These are phyloP conservation scores for Drosophila mimetica DNA, from an alignment of 2,888 invertebrate genomes.

Conservation along the genomic window DNA sequence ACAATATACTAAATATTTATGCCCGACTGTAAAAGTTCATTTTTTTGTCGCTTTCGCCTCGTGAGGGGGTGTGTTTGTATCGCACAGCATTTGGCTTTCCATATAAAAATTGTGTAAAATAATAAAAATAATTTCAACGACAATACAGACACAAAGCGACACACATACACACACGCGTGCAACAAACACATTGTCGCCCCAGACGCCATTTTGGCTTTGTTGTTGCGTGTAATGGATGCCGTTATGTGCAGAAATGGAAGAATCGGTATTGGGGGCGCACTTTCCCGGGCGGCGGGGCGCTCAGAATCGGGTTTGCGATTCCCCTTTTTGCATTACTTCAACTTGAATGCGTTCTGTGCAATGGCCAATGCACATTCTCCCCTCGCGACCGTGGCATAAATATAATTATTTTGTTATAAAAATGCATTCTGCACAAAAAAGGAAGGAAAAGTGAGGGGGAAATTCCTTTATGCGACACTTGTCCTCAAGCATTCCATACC, in stretches of 20 bases:
- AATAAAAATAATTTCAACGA: slow-evolving; percentile 72
- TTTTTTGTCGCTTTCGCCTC: slow-evolving; percentile 48
- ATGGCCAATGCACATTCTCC: slow-evolving; percentile 32
- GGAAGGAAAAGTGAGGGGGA: not conserved
- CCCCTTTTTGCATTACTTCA: slow-evolving; percentile 64
- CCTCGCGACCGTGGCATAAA: slow-evolving; percentile 53
- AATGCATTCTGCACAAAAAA: slow-evolving; percentile 60
- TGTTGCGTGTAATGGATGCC: slow-evolving; percentile 76
- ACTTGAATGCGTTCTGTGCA: slow-evolving; percentile 57
- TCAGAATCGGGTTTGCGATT: slow-evolving; percentile 57
- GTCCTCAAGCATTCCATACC: slow-evolving; percentile 27
- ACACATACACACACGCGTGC: slow-evolving; percentile 5
- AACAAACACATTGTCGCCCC: slow-evolving; percentile 60
- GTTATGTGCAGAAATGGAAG: slow-evolving; percentile 55
- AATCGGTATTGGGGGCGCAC: slow-evolving; percentile 15
- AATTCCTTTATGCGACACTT: slow-evolving; percentile 41
- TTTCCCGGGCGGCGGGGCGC: slow-evolving; percentile 4
- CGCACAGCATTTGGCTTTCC: slow-evolving; percentile 59
- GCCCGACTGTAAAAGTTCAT: slow-evolving; percentile 66
- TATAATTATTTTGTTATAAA: slow-evolving; percentile 78
- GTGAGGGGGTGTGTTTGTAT: slow-evolving; percentile 18
- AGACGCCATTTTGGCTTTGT: slow-evolving; percentile 68
- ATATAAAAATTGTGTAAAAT: slow-evolving; percentile 77
- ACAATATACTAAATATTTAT: slow-evolving; percentile 77
- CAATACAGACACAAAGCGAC: slow-evolving; percentile 32